phyloP scores from a whole-genome alignment of 2,113 vertebrate species.

The Garra rufa region DNA sequence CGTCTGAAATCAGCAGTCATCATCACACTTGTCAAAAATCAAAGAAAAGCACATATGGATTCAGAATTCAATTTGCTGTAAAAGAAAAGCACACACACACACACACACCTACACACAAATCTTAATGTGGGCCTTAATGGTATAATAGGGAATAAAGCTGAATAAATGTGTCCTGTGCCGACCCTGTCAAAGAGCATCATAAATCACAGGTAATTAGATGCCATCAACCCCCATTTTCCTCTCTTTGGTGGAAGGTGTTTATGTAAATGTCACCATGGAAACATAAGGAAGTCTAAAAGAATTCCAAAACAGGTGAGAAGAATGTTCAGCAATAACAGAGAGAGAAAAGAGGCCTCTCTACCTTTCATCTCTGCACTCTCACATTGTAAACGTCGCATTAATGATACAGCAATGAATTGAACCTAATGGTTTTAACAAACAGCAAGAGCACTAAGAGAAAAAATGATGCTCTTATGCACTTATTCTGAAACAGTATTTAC shows the following conservation, averaged over 20 bases:
- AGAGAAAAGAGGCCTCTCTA: background rate
- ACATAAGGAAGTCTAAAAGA: slow-evolving; percentile 29
- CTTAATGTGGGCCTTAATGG: background rate
- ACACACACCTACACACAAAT: background rate
- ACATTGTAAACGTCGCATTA: background rate
- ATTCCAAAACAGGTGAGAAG: slow-evolving; percentile 24
- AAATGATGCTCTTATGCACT: background rate
- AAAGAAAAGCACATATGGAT: background rate
- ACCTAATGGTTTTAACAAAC: slow-evolving; percentile 17
- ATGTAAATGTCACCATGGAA: slow-evolving; percentile 46
- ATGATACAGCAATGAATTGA: background rate
- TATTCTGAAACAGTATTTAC: background rate
- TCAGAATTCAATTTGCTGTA: slow-evolving; percentile 13
- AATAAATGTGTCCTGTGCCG: slow-evolving; percentile 25
- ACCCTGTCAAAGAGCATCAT: slow-evolving; percentile 9
- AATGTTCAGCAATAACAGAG: background rate
- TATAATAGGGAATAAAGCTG: slow-evolving; percentile 6
- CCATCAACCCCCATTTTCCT: background rate
- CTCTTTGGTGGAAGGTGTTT: slow-evolving; percentile 37
- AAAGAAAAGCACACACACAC: background rate
- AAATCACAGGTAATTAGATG: slow-evolving; percentile 35
- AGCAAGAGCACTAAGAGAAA: background rate
- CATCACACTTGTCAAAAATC: slow-evolving; percentile 32
- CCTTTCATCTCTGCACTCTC: slow-evolving; percentile 7
- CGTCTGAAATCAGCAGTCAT: slow-evolving; percentile 46